phyloP scores from a whole-genome alignment of 2,797 vertebrate genomes.

The Lacerta bilineata region DNA sequence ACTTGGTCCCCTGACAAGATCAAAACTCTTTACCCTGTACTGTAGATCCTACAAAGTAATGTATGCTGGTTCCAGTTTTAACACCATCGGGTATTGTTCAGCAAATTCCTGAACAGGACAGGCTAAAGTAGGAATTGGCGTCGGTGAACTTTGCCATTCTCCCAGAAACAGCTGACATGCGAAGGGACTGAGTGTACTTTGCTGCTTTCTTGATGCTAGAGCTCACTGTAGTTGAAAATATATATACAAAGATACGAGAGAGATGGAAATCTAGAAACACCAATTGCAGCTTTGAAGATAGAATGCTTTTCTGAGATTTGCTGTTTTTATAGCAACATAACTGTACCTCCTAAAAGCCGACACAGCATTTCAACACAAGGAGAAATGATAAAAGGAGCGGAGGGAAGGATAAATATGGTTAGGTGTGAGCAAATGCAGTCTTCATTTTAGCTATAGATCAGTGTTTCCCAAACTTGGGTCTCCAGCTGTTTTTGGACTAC shows the following conservation, averaged over 20 bases:
- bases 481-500: no score
- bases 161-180: background rate
- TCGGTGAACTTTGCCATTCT: background rate
- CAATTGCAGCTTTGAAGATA: background rate
- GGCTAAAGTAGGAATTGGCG: background rate
- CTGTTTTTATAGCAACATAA: background rate
- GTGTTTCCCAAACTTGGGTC: no score
- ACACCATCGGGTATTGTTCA: background rate
- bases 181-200: background rate
- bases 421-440: background rate
- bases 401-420: background rate
- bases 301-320: background rate
- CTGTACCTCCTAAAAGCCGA: background rate
- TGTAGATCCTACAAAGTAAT: background rate
- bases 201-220: background rate
- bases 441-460: background rate
- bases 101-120: background rate
- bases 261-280: background rate
- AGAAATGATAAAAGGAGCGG: background rate
- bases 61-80: background rate
- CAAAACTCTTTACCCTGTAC: background rate
- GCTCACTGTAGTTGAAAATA: background rate
- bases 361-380: background rate
- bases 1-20: background rate
- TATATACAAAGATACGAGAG: background rate